Conservation (phyloP, 2,797 vertebrate species). For the Adelosebastes latens region DNA sequence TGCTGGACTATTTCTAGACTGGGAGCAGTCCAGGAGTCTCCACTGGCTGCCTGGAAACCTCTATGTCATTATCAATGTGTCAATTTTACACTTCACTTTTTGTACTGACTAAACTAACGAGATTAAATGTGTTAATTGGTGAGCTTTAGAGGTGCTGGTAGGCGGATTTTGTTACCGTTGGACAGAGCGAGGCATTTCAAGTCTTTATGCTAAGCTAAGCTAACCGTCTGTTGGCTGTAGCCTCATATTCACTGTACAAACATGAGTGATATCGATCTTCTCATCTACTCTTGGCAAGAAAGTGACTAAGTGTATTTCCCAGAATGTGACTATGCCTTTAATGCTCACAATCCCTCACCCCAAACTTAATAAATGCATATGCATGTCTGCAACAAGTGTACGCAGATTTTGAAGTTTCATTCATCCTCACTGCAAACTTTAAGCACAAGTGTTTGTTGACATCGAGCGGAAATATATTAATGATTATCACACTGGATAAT, state of each 20-base stretch:
- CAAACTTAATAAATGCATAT: not conserved
- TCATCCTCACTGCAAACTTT: not conserved
- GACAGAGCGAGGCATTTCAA: too few relatives aligned
- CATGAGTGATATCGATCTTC: not conserved
- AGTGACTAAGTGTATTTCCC: too few relatives aligned
- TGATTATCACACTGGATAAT: not conserved
- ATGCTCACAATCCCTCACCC: not conserved
- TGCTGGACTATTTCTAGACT: too few relatives aligned
- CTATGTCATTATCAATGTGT: not conserved
- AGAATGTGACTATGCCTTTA: too few relatives aligned
- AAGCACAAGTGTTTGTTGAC: not conserved
- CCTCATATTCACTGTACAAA: too few relatives aligned
- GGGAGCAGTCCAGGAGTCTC: not conserved
- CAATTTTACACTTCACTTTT: not conserved
- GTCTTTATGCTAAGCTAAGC: too few relatives aligned
- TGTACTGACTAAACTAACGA: not conserved
- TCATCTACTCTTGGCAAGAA: not conserved
- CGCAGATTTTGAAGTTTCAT: not conserved
- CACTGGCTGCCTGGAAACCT: not conserved
- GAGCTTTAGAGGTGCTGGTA: not conserved
- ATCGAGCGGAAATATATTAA: not conserved
- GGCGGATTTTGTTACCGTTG: too few relatives aligned
- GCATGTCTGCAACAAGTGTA: not conserved
- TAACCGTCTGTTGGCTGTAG: too few relatives aligned
- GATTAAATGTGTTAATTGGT: not conserved